Evolutionary conservation across 2,888 invertebrate genomes (phyloP).

Genomic region (Cinara cedri): DNA sequence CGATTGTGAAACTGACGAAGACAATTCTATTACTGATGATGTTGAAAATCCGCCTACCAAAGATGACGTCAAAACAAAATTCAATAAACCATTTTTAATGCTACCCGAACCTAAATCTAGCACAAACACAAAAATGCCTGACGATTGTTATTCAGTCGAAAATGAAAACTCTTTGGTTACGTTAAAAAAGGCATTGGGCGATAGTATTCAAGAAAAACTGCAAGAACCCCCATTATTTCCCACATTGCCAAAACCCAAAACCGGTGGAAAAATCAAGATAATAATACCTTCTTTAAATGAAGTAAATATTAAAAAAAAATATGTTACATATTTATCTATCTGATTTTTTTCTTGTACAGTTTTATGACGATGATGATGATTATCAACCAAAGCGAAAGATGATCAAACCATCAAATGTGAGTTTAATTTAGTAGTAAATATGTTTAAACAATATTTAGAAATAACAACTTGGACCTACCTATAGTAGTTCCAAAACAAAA

Average conservation of each 20-base stretch:
- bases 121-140: neutral
- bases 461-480: too few species aligned
- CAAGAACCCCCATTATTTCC: neutral
- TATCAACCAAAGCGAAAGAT: conserved; percentile 49
- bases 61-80: neutral
- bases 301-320: neutral
- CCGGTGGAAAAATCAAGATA: conserved; percentile 40
- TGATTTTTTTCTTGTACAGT: conserved; percentile 37
- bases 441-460: neutral
- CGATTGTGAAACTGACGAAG: conserved; percentile 55
- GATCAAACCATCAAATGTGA: conserved; percentile 52
- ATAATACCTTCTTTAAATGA: conserved; percentile 43
- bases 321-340: neutral
- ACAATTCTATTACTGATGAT: neutral
- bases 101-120: conserved; percentile 34
- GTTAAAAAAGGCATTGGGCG: neutral
- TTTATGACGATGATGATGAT: conserved; percentile 44
- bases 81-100: neutral
- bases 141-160: neutral
- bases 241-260: conserved; percentile 27
- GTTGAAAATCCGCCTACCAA: neutral
- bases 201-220: conserved; percentile 18
- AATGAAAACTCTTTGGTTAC: neutral
- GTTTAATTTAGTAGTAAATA: too few species aligned
- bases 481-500: too few species aligned